A percentile compares a stretch with the other conserved stretches of the same genome.
phyloP scores from a whole-genome alignment of 2,888 invertebrate genomes.

The Tryphoninae sp. region DNA sequence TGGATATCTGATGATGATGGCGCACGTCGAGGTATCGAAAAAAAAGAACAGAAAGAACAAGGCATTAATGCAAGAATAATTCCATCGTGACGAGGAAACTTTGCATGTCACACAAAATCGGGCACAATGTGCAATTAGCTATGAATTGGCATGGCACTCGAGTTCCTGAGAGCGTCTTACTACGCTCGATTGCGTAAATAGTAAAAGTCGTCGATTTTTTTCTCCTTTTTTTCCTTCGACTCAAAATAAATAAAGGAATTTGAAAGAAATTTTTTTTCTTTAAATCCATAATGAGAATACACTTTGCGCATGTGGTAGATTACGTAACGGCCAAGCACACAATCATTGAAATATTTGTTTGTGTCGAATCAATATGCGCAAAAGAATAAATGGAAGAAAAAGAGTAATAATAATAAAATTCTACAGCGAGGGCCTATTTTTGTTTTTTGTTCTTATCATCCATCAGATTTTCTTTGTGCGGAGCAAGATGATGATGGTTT shows the following conservation, averaged over 20 bases:
- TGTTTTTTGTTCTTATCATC: background rate
- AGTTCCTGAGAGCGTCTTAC: background rate
- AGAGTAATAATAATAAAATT: background rate
- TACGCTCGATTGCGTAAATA: too few species aligned
- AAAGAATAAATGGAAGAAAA: background rate
- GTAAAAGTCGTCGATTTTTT: background rate
- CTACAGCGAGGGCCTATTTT: background rate
- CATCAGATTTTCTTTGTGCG: background rate
- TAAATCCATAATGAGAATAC: background rate
- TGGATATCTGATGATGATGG: conserved; percentile 85
- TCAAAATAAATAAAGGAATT: too few species aligned
- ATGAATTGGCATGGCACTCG: conserved; percentile 13
- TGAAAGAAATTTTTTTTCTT: background rate
- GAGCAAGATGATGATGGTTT: background rate
- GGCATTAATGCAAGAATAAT: background rate
- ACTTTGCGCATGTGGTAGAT: background rate
- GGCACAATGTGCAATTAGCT: background rate
- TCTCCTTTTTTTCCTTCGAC: background rate
- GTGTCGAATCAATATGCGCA: background rate
- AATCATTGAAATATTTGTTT: background rate
- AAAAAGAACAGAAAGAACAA: conserved; percentile 2
- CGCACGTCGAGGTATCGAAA: background rate
- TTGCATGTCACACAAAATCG: background rate
- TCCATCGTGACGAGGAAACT: background rate
- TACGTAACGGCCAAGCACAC: background rate